phyloP scores from a whole-genome alignment of 2,888 invertebrate species.

The Temnothorax rugatulus region DNA sequence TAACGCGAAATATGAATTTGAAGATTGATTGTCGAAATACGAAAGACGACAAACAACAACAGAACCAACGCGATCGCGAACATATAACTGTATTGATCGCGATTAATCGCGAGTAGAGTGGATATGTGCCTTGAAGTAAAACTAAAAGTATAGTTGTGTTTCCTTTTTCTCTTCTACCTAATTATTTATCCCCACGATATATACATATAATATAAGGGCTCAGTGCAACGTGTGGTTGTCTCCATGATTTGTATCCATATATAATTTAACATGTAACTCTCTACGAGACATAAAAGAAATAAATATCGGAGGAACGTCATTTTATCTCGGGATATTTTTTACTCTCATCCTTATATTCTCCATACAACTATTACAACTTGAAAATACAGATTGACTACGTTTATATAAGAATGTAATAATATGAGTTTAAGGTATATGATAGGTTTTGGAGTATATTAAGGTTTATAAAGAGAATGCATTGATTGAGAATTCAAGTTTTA shows the following conservation, averaged over 20 bases:
- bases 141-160: slow-evolving; percentile 36
- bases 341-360: too few species aligned
- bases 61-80: slow-evolving; percentile 1
- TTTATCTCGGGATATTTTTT: neutral
- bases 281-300: slow-evolving; percentile 48
- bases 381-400: neutral
- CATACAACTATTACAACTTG: neutral
- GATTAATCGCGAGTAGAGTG: slow-evolving; percentile 37
- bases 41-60: neutral
- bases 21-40: slow-evolving; percentile 16
- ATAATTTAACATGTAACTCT: slow-evolving; percentile 58
- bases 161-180: slow-evolving; percentile 39
- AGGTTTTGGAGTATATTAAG: too few species aligned
- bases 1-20: neutral
- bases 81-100: neutral
- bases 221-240: slow-evolving; percentile 63
- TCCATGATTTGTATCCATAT: slow-evolving; percentile 59
- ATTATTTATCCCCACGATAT: slow-evolving; percentile 41
- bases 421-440: too few species aligned
- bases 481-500: too few species aligned
- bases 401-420: too few species aligned
- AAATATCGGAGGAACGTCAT: slow-evolving; percentile 42
- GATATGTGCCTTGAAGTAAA: slow-evolving; percentile 54
- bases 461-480: too few species aligned
- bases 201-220: slow-evolving; percentile 21